A percentile compares a stretch with the other conserved stretches of the same genome.
These are phyloP conservation scores for Ecdyonurus torrentis DNA, from an alignment of 2,888 invertebrate genomes.

Conservation along the genomic window DNA sequence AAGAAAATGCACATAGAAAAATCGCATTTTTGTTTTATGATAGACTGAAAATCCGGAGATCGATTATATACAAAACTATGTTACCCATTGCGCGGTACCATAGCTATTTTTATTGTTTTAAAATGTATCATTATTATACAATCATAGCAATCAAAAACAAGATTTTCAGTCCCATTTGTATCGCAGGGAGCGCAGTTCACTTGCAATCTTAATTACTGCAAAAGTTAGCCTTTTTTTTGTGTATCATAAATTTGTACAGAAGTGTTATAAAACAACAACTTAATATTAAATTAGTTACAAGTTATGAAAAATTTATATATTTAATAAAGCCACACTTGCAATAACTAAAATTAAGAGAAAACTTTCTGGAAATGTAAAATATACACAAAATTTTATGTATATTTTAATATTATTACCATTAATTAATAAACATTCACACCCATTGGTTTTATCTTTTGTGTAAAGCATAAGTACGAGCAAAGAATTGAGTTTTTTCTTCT, in stretches of 20 bases:
- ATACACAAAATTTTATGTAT: background rate
- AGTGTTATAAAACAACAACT: background rate
- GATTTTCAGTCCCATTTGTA: background rate
- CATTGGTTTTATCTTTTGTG: background rate
- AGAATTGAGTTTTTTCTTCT: background rate
- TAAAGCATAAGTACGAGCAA: background rate
- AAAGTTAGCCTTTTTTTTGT: background rate
- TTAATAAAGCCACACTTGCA: background rate
- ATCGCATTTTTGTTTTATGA: too few species aligned
- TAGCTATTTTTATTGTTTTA: background rate
- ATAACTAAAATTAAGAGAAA: background rate
- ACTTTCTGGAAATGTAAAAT: background rate
- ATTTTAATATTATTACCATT: background rate
- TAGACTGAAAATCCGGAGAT: background rate
- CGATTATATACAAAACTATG: background rate
- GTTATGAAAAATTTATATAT: background rate
- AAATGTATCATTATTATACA: too few species aligned
- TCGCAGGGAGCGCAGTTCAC: slow-evolving; percentile 4
- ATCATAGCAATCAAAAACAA: background rate
- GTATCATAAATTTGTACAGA: background rate
- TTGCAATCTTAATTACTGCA: slow-evolving; percentile 3
- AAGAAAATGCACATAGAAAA: background rate
- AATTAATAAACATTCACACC: background rate
- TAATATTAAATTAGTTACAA: background rate
- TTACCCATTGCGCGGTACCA: background rate